Percentiles rank a stretch among this genome's conserved stretches.
Conservation (phyloP, 2,797 vertebrate genomes). For the Gymnopithys bicolor region DNA sequence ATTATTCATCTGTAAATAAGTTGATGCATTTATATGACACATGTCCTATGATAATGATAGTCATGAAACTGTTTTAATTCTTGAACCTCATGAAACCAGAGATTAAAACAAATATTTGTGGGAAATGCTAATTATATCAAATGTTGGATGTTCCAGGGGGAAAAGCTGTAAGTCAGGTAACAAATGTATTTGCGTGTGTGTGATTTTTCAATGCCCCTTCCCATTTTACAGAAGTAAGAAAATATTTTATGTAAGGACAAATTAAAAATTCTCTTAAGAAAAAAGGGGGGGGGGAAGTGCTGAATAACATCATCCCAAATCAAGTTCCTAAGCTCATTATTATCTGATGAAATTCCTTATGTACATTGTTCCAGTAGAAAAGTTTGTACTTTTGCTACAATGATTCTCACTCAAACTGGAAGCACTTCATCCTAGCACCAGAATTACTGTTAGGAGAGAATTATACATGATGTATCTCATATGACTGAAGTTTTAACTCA, state of each 20-base stretch:
- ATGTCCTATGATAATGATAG: background rate
- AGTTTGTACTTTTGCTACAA: background rate
- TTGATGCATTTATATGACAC: background rate
- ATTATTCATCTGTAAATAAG: background rate
- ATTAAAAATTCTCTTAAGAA: background rate
- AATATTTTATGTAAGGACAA: background rate
- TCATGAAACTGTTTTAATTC: background rate
- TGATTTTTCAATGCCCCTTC: constrained; percentile 16
- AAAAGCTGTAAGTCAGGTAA: background rate
- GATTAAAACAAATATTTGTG: background rate
- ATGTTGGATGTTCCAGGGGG: background rate
- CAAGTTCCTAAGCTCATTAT: background rate
- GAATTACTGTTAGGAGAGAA: background rate
- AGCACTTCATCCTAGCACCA: background rate
- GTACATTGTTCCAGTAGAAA: background rate
- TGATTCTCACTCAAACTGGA: background rate
- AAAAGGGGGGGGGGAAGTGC: background rate
- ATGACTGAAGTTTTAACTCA: background rate
- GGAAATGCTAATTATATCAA: background rate
- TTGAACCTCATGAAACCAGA: background rate
- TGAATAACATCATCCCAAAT: background rate
- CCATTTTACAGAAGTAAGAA: background rate
- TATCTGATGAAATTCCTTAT: background rate
- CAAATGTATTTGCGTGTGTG: background rate
- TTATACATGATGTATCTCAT: background rate